Conservation (phyloP, 2,113 vertebrate genomes). For the Alouatta palliata region DNA sequence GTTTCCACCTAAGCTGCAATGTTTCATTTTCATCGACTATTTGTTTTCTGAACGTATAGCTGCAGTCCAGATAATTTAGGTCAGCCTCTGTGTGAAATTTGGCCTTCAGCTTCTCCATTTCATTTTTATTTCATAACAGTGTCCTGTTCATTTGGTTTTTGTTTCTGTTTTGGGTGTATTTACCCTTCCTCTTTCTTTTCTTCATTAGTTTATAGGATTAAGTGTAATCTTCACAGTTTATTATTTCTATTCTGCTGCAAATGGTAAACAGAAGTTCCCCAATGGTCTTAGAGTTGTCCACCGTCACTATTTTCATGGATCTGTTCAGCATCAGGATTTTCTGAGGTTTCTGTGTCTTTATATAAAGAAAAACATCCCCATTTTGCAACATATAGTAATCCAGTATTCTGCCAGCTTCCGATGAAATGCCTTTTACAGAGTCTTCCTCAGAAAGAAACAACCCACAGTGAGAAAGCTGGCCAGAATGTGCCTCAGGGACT, state of each 20-base stretch:
- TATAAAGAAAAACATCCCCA: slow-evolving; percentile 82
- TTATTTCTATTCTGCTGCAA: slow-evolving; percentile 92
- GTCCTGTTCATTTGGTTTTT: slow-evolving; percentile 81
- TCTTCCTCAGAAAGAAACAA: slow-evolving; percentile 93
- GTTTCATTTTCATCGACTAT: slow-evolving; percentile 92
- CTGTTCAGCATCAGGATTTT: slow-evolving; percentile 94
- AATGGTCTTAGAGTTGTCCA: slow-evolving; percentile 93
- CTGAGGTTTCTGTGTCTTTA: slow-evolving; percentile 84
- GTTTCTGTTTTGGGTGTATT: slow-evolving; percentile 87
- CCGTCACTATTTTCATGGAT: slow-evolving; percentile 92
- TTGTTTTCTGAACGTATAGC: slow-evolving; percentile 91
- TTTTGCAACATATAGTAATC: slow-evolving; percentile 95
- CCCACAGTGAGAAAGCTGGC: slow-evolving; percentile 91
- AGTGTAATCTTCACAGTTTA: slow-evolving; percentile 92
- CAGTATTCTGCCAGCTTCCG: slow-evolving; percentile 91
- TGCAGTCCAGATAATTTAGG: slow-evolving; percentile 92
- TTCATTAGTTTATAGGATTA: slow-evolving; percentile 90
- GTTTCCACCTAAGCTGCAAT: slow-evolving; percentile 88
- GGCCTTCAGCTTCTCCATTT: slow-evolving; percentile 93
- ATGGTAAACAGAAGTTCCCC: slow-evolving; percentile 93
- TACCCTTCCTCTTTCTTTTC: slow-evolving; percentile 91
- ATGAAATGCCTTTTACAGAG: slow-evolving; percentile 92
- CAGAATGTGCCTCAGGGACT: slow-evolving; percentile 89
- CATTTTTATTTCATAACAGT: slow-evolving; percentile 88
- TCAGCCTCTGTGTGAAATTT: slow-evolving; percentile 93